Base-by-base conservation (phyloP, 2,888 invertebrate species). In the Drosophila trichaetosa region DNA sequence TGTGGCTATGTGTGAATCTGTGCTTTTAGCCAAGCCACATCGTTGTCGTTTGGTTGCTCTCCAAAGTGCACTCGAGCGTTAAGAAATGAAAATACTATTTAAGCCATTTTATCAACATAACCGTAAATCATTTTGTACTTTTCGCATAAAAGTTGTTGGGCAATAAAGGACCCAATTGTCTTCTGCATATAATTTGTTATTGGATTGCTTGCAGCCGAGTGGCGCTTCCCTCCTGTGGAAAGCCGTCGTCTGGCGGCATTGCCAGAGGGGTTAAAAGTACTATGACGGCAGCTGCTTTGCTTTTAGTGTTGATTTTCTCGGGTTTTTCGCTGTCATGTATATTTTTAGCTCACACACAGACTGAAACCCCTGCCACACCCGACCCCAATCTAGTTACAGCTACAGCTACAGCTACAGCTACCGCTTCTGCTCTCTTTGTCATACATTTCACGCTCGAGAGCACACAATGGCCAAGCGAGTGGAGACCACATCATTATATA, bases 101-200 rank as follows among this genome's bases (percentile, higher is more conserved):
- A 90, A 87, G 87, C 87, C 87, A 89, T 90, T 90, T 90, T 90
- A 87, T 87, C 87, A 90, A 90, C 90, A 87, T 87, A 87, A 87
- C 89, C 90, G 87, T 87, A 87, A 87, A 87, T 87, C 90, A 87
- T 90, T 90, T 87, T 86, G 89, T 89, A 87, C 87, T 90, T 87
- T 87, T 90, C 89, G 75, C 87, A 90, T 90, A 87, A 87, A 90
- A 87, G 89, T 87, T 84, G 83, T 75, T 40, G 60, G 81, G 78
- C 81, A 79, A 79, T 78, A 78, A 78, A 80, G 87, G 84, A 73
- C 86, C 82, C 87, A 90, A 87, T 87, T 87, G 87, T 87, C 89
- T 89, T 82, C 68, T 84, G 84, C 90, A 85, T 87, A 87, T 89
- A 86, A 86, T 86, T 86, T 86, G 85, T 86, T 86, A 86, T 86